These are phyloP conservation scores for Callitettix versicolor DNA, from an alignment of 1,140 invertebrate genomes.

Conservation along the genomic window DNA sequence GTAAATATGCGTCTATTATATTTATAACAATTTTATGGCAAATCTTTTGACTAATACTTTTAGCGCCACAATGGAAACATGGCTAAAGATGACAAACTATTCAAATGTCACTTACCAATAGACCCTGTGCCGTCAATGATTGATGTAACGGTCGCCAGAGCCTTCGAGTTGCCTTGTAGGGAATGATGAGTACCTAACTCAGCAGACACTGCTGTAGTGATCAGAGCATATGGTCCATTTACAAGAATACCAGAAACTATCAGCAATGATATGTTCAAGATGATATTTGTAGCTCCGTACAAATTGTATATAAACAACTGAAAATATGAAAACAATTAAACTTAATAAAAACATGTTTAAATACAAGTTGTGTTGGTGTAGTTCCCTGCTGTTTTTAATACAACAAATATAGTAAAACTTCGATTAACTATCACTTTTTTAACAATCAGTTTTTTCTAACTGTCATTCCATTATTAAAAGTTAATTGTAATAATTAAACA, in stretches of 20 bases:
- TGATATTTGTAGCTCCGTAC: conserved; percentile 15
- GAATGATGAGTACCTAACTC: conserved; percentile 84
- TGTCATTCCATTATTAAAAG: background rate
- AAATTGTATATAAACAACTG: conserved; percentile 22
- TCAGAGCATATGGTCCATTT: conserved; percentile 91
- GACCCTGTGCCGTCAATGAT: conserved; percentile 96
- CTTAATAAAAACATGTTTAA: too few relatives aligned
- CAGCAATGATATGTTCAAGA: conserved; percentile 45
- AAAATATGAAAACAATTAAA: conserved; percentile 19
- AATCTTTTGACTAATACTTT: too few relatives aligned
- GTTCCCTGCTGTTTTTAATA: too few relatives aligned
- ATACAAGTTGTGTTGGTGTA: background rate
- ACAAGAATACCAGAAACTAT: conserved; percentile 72
- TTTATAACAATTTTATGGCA: too few relatives aligned
- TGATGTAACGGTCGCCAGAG: conserved; percentile 88
- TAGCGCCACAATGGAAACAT: too few relatives aligned
- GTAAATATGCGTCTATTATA: too few relatives aligned
- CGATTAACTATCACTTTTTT: too few relatives aligned
- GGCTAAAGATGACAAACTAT: background rate
- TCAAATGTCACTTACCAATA: conserved; percentile 56
- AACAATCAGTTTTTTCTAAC: too few relatives aligned
- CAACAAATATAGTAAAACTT: too few relatives aligned
- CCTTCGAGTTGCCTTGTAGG: conserved; percentile 74
- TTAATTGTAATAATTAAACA: too few relatives aligned
- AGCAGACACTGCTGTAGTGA: conserved; percentile 91